Evolutionary conservation across 2,113 vertebrate genomes (phyloP).

Genomic region (Probosciger aterrimus): DNA sequence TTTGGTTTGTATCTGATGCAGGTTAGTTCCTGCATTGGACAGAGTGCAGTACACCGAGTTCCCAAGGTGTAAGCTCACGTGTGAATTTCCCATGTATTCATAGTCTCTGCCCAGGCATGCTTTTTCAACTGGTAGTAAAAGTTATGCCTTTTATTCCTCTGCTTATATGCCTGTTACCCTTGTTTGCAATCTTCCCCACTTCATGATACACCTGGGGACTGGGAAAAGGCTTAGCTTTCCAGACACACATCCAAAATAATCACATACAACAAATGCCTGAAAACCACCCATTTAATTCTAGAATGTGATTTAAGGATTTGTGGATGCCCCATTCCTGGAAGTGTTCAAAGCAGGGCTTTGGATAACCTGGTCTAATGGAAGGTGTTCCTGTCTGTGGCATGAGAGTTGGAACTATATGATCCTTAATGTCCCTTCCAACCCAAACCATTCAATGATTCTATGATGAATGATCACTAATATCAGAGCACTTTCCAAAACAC

Average conservation of each 20-base stretch:
- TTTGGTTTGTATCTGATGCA: not conserved
- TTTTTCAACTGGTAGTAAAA: not conserved
- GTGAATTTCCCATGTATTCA: not conserved
- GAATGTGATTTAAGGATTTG: not conserved
- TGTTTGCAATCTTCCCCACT: not conserved
- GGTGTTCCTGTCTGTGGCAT: not conserved
- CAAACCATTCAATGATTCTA: not conserved
- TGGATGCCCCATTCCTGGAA: not conserved
- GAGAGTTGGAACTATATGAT: not conserved
- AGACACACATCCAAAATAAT: not conserved
- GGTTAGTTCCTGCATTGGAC: not conserved
- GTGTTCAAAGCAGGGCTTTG: not conserved
- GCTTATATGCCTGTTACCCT: not conserved
- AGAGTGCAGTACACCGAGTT: not conserved
- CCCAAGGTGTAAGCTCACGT: not conserved
- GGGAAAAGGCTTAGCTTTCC: not conserved
- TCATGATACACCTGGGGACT: not conserved
- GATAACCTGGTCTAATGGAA: not conserved
- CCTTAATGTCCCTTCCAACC: not conserved
- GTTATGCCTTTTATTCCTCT: not conserved
- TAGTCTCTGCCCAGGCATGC: not conserved
- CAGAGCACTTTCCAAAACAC: not conserved
- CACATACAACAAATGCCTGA: not conserved
- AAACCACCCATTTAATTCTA: not conserved
- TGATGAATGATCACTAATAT: not conserved